Percentiles rank a stretch among this genome's conserved stretches.
phyloP scores from a whole-genome alignment of 2,888 invertebrate genomes.

The Lutraria lutraria region DNA sequence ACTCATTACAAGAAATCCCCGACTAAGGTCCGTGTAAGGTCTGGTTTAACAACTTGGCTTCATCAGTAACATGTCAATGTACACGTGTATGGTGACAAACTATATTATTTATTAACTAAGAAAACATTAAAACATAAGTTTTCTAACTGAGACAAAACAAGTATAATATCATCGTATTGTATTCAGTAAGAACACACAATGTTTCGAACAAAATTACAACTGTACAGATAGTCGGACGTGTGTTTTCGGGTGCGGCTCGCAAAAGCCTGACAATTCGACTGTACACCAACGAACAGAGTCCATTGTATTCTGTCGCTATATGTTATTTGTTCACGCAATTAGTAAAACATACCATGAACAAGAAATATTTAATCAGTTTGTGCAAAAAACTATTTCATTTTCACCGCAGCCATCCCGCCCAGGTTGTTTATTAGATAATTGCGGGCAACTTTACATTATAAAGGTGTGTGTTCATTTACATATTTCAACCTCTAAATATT shows the following conservation, averaged over 20 bases:
- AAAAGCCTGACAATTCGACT: too few relatives aligned
- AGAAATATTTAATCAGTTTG: too few relatives aligned
- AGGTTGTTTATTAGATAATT: not conserved
- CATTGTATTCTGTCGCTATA: too few relatives aligned
- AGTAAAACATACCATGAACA: too few relatives aligned
- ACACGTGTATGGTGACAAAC: not conserved
- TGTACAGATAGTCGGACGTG: not conserved
- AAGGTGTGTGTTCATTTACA: not conserved
- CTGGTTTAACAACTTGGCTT: not conserved
- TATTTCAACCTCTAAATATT: not conserved
- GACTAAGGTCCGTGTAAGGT: not conserved
- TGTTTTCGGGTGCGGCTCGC: too few relatives aligned
- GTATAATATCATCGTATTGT: not conserved
- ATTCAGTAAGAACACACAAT: not conserved
- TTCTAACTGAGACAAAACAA: not conserved
- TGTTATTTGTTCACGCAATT: too few relatives aligned
- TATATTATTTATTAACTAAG: not conserved
- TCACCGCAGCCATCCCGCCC: not conserved
- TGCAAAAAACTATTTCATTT: too few relatives aligned
- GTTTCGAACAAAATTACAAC: not conserved
- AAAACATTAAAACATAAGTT: not conserved
- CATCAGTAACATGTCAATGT: not conserved
- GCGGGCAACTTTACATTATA: not conserved
- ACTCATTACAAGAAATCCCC: not conserved
- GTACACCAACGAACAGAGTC: too few relatives aligned